Evolutionary conservation across 2,888 invertebrate genomes (phyloP).

Genomic region (Oegoconia quadripuncta): DNA sequence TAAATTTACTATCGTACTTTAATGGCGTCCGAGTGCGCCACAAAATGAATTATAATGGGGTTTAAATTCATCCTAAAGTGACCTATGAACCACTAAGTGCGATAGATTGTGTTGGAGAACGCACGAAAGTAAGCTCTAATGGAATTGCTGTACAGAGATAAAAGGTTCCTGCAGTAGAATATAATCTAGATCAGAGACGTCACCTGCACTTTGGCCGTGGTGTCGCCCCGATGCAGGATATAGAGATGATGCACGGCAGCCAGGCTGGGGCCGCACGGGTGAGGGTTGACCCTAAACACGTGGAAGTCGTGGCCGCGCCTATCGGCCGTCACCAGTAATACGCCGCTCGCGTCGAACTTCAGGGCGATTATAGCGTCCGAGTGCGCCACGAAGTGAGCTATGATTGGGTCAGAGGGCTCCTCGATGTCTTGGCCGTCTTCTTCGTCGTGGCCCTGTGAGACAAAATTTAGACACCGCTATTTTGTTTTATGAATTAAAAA

Average conservation of each 20-base stretch:
- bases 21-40: no score
- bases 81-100: no score
- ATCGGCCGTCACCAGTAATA: constrained; percentile 94
- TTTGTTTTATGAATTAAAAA: no score
- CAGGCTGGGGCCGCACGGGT: constrained; percentile 91
- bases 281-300: constrained; percentile 95
- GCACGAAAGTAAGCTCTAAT: no score
- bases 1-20: no score
- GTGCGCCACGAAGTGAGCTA: constrained; percentile 94
- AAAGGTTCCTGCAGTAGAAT: no score
- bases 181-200: not conserved
- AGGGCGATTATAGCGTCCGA: constrained; percentile 93
- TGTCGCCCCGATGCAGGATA: constrained; percentile 95
- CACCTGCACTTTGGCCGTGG: constrained; percentile 94
- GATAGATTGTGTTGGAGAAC: no score
- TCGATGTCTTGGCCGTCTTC: constrained; percentile 80
- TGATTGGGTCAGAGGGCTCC: constrained; percentile 84
- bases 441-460: constrained; percentile 63
- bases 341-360: constrained; percentile 94
- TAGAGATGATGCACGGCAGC: constrained; percentile 97
- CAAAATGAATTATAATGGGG: no score
- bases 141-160: no score
- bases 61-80: no score
- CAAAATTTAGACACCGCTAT: no score
- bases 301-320: constrained; percentile 97